Evolutionary conservation across 2,113 vertebrate genomes (phyloP).

Genomic region (Etheostoma spectabile): DNA sequence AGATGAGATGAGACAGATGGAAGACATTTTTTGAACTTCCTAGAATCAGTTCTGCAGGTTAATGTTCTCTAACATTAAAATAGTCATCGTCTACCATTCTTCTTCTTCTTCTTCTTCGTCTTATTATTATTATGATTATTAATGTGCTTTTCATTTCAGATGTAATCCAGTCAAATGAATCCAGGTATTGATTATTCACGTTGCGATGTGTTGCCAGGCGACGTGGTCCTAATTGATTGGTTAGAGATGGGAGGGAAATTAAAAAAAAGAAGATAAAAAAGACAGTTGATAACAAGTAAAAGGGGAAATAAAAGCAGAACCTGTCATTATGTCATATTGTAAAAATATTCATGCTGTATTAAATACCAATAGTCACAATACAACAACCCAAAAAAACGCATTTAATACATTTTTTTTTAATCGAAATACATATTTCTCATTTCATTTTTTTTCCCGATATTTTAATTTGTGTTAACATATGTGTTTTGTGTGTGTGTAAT

Average conservation of each 20-base stretch:
- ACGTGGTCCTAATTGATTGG: conserved; percentile 73
- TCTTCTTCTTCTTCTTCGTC: too few species aligned
- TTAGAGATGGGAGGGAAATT: conserved; percentile 49
- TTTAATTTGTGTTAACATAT: not conserved
- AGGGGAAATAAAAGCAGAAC: conserved; percentile 11
- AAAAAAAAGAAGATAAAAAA: conserved; percentile 24
- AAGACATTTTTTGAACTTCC: not conserved
- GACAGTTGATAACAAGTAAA: conserved; percentile 30
- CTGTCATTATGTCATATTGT: not conserved
- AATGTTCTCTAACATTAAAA: not conserved
- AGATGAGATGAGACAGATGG: not conserved
- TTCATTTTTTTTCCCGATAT: not conserved
- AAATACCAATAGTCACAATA: not conserved
- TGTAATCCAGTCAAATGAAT: conserved; percentile 63
- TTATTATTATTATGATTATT: conserved; percentile 25
- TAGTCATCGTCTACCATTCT: not conserved
- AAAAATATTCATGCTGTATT: not conserved
- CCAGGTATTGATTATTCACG: conserved; percentile 74
- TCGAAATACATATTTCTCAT: not conserved
- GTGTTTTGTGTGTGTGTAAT: too few species aligned
- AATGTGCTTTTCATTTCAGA: conserved; percentile 4
- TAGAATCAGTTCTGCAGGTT: conserved; percentile 4
- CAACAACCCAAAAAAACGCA: too few species aligned
- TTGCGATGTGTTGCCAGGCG: conserved; percentile 55
- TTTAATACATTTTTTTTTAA: accelerated